Evolutionary conservation across 1,140 invertebrate species (phyloP).

Genomic region (Drosophila eugracilis): DNA sequence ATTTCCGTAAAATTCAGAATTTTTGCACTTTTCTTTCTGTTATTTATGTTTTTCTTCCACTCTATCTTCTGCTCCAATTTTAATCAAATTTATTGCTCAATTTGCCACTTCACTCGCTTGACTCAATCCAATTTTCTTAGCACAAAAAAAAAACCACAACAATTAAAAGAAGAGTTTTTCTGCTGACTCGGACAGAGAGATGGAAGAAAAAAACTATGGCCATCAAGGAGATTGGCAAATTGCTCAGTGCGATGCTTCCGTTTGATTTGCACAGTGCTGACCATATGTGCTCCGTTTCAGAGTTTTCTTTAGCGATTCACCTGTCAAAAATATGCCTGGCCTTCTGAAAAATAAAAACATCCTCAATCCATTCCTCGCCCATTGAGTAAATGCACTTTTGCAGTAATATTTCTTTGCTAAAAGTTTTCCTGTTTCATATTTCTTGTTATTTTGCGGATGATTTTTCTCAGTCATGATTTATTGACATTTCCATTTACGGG

Average conservation of each 20-base stretch:
- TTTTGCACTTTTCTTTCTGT: background rate
- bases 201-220: background rate
- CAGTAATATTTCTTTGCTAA: slow-evolving; percentile 55
- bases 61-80: slow-evolving; percentile 20
- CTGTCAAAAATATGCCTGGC: slow-evolving; percentile 13
- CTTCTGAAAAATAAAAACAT: background rate
- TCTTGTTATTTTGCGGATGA: slow-evolving; percentile 52
- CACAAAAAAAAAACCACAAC: slow-evolving; percentile 26
- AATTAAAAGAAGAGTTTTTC: slow-evolving; percentile 45
- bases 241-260: slow-evolving; percentile 8
- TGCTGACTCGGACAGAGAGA: slow-evolving; percentile 23
- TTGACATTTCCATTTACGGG: slow-evolving; percentile 82
- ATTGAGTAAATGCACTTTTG: slow-evolving; percentile 8
- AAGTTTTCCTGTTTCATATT: slow-evolving; percentile 64
- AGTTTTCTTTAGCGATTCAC: slow-evolving; percentile 6
- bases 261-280: slow-evolving; percentile 20
- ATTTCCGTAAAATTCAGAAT: background rate
- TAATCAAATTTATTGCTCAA: slow-evolving; percentile 58
- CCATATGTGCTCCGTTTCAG: slow-evolving; percentile 11
- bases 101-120: slow-evolving; percentile 43
- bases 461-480: slow-evolving; percentile 72
- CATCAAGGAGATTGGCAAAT: slow-evolving; percentile 40
- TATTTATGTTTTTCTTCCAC: background rate
- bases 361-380: slow-evolving; percentile 5
- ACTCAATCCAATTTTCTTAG: slow-evolving; percentile 45